Percentiles rank a stretch among this genome's conserved stretches.
These are phyloP conservation scores for Haemorhous mexicanus DNA, from an alignment of 2,113 vertebrate species.

Conservation along the genomic window DNA sequence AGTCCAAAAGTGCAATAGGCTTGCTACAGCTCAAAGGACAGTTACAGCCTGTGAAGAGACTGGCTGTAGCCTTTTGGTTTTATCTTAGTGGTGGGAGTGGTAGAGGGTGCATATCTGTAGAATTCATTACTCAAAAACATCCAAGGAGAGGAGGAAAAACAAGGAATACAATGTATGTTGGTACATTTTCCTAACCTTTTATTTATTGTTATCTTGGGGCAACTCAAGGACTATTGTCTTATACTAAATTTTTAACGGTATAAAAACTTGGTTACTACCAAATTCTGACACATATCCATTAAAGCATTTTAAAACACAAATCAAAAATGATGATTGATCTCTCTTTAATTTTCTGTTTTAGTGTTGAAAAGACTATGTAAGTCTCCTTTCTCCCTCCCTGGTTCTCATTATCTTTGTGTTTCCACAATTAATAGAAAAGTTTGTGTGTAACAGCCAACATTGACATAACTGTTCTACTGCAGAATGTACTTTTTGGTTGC, in stretches of 20 bases:
- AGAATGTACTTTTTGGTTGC: background rate
- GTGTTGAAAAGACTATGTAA: background rate
- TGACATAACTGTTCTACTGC: background rate
- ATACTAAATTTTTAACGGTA: background rate
- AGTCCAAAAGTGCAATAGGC: background rate
- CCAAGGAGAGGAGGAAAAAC: background rate
- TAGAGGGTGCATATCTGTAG: accelerated
- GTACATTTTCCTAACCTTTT: background rate
- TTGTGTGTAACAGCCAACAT: accelerated
- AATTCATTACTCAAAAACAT: background rate
- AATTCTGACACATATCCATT: background rate
- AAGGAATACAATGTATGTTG: background rate
- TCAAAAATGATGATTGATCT: background rate
- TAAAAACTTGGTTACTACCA: background rate
- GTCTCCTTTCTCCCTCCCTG: background rate
- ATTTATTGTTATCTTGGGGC: background rate
- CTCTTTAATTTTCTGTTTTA: background rate
- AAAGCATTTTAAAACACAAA: background rate
- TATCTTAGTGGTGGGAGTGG: background rate
- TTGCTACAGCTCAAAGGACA: background rate
- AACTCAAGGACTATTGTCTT: background rate
- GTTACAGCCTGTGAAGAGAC: background rate
- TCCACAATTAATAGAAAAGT: background rate
- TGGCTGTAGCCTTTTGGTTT: background rate
- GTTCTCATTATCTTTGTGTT: background rate